Evolutionary conservation across 2,888 invertebrate species (phyloP).

Genomic region (Drosophila leonis): DNA sequence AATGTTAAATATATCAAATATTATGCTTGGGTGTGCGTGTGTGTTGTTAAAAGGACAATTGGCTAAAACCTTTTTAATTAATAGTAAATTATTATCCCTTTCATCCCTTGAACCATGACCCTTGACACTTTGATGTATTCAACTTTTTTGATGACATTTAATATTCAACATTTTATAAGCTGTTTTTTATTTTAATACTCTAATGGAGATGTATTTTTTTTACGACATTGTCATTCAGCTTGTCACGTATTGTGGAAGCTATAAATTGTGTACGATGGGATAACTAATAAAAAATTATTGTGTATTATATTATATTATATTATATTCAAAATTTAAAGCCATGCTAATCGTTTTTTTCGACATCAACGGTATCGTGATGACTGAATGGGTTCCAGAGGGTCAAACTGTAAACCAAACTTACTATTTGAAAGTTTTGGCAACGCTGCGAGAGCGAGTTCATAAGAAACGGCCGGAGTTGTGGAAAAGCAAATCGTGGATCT

Average conservation of each 20-base stretch:
- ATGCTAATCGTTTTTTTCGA: too few relatives aligned
- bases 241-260: constrained; percentile 1
- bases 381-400: too few relatives aligned
- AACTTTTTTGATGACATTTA: neutral
- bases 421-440: too few relatives aligned
- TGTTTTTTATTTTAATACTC: neutral
- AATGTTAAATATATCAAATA: neutral
- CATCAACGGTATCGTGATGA: too few relatives aligned
- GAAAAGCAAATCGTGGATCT: too few relatives aligned
- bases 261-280: neutral
- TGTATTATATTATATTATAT: too few relatives aligned
- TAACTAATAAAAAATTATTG: too few relatives aligned
- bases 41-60: neutral
- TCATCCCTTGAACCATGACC: neutral
- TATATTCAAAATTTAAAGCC: too few relatives aligned
- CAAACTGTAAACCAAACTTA: too few relatives aligned
- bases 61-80: constrained; percentile 2
- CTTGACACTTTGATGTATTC: neutral
- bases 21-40: neutral
- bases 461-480: too few relatives aligned
- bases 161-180: neutral
- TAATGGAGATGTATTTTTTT: neutral
- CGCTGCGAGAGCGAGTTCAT: too few relatives aligned
- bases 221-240: neutral
- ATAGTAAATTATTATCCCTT: neutral